Conservation (phyloP, 2,113 vertebrate species). For the Colinus virginianus region DNA sequence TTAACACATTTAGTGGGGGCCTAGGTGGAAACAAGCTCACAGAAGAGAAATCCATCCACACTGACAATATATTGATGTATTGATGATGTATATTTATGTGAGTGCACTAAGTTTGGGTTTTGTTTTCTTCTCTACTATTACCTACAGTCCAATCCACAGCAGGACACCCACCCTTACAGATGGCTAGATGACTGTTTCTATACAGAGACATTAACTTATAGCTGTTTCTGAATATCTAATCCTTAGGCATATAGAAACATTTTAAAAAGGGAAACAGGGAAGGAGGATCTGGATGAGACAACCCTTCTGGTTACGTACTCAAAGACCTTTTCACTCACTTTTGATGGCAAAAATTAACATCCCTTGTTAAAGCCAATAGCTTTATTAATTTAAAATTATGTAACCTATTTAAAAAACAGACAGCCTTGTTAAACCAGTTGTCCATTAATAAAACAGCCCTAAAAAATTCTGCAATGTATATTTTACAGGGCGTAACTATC, state of each 20-base stretch:
- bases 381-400: slow-evolving; percentile 22
- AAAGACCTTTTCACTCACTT: neutral
- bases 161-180: neutral
- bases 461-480: neutral
- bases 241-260: neutral
- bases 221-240: neutral
- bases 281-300: neutral
- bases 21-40: neutral
- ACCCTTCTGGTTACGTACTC: neutral
- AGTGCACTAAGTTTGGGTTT: neutral
- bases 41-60: neutral
- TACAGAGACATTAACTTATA: neutral
- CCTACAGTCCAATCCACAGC: neutral
- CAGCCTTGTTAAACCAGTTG: neutral
- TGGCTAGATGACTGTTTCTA: neutral
- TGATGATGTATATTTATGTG: neutral
- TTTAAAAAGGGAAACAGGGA: neutral
- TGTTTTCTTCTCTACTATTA: neutral
- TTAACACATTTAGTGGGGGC: neutral
- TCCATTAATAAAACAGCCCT: neutral
- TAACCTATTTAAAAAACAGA: neutral
- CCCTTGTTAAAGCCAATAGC: neutral
- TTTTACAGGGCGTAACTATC: neutral
- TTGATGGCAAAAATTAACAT: neutral
- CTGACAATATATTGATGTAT: neutral